Base-by-base conservation (phyloP, 2,113 vertebrate species). In the Oriolus oriolus region DNA sequence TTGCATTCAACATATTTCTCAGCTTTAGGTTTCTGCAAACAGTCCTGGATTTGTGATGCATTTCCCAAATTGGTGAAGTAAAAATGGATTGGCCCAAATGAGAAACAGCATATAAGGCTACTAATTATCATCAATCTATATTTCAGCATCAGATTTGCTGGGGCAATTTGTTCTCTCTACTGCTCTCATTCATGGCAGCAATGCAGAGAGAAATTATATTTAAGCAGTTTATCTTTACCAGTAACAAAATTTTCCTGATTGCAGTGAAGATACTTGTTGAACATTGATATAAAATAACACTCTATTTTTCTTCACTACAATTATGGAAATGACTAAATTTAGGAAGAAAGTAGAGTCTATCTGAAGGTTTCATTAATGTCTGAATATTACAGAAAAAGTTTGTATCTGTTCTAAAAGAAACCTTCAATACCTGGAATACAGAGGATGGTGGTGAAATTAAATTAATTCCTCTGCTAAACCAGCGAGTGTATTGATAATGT, bases 271-370 rank as follows among this genome's bases (percentile, higher is more conserved):
- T 69, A 31, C 22, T 56, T 68, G 30, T 54, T 87, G 54, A 63
- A 52, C 59, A 71, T 52, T 60, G 27, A 66, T 92, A 56, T 65
- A 84, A 86, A 92, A 84, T 56, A 76, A 10, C 9, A 49, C 56
- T 64, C 10, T 53, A 21, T 81, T 90, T 84, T 84, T 86, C 53
- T 84, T 82, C 73, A 16, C 10, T 75, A 16, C 30, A 39, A 39
- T 85, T 52, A 87, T 84, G 42, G 30, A 85, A 93, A 82, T 79
- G 8, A 93, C 74, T 89, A 71, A 60, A 87, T 87, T 91, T 94
- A 94, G 9, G 49, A n/a, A 69, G 28, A 79, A 91, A 41, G 18
- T 57, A 28, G 41, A 50, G 10, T 73, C 50, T 65, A 26, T 35
- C 57, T 88, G 63, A 77, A 57, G 15, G 33, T 74, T 76, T 93